A percentile compares a stretch with the other conserved stretches of the same genome.
phyloP scores from a whole-genome alignment of 2,797 vertebrate genomes.

The Acrocephalus scirpaceus region DNA sequence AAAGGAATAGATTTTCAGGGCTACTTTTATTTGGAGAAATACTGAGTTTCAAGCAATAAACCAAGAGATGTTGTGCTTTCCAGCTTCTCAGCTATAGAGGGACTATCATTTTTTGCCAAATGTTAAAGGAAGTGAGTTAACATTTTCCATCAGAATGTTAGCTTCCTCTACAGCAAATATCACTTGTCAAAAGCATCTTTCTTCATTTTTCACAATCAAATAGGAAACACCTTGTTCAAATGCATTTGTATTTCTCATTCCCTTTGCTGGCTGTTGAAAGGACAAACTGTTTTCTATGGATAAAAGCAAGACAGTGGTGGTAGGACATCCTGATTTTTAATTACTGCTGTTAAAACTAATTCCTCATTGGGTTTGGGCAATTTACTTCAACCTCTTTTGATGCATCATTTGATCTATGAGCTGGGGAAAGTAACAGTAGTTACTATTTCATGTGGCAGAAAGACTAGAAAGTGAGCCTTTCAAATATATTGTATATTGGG shows the following conservation, averaged over 20 bases:
- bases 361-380: not conserved
- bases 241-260: not conserved
- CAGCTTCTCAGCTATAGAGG: not conserved
- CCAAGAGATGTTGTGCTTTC: not conserved
- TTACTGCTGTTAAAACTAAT: not conserved
- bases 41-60: not conserved
- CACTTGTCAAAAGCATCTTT: conserved; percentile 1
- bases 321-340: not conserved
- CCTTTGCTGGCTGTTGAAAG: not conserved
- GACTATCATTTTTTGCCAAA: not conserved
- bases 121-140: conserved; percentile 44
- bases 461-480: not conserved
- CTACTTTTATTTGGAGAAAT: not conserved
- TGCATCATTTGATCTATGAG: not conserved
- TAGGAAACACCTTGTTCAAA: conserved; percentile 42
- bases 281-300: not conserved
- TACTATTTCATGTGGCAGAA: not conserved
- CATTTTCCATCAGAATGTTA: conserved; percentile 16
- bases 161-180: conserved; percentile 16
- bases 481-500: not conserved
- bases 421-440: not conserved
- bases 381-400: not conserved
- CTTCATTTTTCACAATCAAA: conserved; percentile 1
- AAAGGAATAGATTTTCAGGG: not conserved
- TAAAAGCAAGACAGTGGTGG: not conserved